phyloP scores from a whole-genome alignment of 2,113 vertebrate genomes.

The Laticauda laticaudata region DNA sequence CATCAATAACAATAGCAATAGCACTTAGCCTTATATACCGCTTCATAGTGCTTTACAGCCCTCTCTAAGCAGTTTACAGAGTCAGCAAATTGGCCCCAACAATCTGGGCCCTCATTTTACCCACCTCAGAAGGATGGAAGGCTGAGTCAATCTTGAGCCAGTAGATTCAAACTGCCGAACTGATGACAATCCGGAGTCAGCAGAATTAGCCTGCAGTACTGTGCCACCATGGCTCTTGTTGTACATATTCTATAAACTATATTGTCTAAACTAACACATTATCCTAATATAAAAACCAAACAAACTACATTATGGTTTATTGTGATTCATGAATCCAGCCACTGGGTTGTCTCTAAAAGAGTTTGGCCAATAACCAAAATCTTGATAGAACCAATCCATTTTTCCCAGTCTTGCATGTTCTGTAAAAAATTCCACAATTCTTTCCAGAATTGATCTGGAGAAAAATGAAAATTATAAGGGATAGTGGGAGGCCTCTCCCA shows the following conservation, averaged over 20 bases:
- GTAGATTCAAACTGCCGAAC: too few species aligned
- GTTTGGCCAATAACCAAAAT: neutral
- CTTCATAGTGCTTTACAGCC: too few species aligned
- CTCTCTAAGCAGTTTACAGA: too few species aligned
- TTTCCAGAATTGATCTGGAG: neutral
- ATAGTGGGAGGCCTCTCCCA: neutral
- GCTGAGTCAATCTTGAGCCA: too few species aligned
- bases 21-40: too few species aligned
- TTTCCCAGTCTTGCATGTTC: neutral
- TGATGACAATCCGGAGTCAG: too few species aligned
- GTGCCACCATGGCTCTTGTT: neutral
- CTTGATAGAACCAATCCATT: neutral
- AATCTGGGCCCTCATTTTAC: too few species aligned
- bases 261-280: neutral
- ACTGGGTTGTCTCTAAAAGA: neutral
- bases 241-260: neutral
- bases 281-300: neutral
- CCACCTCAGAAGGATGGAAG: too few species aligned
- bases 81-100: too few species aligned
- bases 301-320: neutral
- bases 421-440: neutral
- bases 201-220: neutral
- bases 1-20: neutral
- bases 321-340: neutral
- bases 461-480: neutral